phyloP scores from a whole-genome alignment of 2,888 invertebrate genomes.

The Nemoura dubitans region DNA sequence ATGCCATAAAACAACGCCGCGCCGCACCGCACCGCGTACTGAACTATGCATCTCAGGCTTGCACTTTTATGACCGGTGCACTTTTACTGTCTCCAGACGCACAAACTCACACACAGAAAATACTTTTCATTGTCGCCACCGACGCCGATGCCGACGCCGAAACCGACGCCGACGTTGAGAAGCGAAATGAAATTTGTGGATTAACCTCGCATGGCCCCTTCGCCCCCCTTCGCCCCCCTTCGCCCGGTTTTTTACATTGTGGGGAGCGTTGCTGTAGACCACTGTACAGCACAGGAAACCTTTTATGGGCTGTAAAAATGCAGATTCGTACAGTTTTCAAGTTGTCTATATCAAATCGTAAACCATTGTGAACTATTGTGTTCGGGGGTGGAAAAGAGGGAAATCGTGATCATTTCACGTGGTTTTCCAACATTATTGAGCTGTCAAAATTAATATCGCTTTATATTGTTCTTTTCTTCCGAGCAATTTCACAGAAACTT shows the following conservation, averaged over 20 bases:
- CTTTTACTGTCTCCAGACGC: background rate
- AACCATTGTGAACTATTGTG: background rate
- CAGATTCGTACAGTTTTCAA: background rate
- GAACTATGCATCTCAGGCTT: too few relatives aligned
- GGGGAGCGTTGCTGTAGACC: background rate
- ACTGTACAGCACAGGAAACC: background rate
- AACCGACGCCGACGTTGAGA: background rate
- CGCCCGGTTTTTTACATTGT: background rate
- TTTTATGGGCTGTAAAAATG: background rate
- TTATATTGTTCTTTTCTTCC: background rate
- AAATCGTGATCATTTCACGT: background rate
- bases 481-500: background rate
- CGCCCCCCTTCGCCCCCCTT: background rate
- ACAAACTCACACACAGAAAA: background rate
- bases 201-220: background rate
- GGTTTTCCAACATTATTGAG: background rate
- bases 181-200: background rate
- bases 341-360: background rate
- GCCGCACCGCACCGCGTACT: background rate
- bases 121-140: background rate
- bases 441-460: background rate
- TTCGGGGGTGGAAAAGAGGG: constrained; percentile 1
- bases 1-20: background rate
- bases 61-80: background rate
- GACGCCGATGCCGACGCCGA: background rate